Evolutionary conservation across 2,113 vertebrate genomes (phyloP).

Genomic region (Urocolius indicus): DNA sequence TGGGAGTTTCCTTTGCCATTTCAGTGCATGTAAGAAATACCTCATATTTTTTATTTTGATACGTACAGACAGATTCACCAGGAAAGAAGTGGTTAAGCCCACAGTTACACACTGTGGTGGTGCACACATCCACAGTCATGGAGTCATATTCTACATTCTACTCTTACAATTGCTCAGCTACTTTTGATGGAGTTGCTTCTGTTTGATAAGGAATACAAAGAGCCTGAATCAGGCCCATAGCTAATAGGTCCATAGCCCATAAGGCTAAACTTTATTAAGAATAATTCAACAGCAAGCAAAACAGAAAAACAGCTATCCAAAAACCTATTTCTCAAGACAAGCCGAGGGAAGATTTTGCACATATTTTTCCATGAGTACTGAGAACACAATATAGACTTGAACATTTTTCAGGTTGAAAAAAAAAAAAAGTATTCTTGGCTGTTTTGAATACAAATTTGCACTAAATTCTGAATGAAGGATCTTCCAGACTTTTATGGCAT

Average conservation of each 20-base stretch:
- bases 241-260: background rate
- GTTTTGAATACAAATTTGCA: background rate
- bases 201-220: background rate
- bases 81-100: background rate
- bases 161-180: background rate
- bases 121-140: background rate
- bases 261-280: background rate
- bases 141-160: background rate
- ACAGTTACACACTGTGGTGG: background rate
- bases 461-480: background rate
- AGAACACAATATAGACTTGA: background rate
- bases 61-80: rapidly evolving
- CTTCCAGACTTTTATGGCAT: background rate
- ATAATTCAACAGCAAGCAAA: background rate
- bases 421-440: background rate
- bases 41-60: background rate
- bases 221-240: background rate
- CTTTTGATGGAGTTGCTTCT: background rate
- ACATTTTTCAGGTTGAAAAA: background rate
- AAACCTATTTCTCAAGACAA: background rate
- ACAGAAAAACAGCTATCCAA: background rate
- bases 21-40: background rate
- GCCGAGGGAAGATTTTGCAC: background rate
- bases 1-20: background rate
- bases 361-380: background rate